A percentile compares a stretch with the other conserved stretches of the same genome.
Conservation (phyloP, 2,888 invertebrate species). For the Sclerodermus sp. region DNA sequence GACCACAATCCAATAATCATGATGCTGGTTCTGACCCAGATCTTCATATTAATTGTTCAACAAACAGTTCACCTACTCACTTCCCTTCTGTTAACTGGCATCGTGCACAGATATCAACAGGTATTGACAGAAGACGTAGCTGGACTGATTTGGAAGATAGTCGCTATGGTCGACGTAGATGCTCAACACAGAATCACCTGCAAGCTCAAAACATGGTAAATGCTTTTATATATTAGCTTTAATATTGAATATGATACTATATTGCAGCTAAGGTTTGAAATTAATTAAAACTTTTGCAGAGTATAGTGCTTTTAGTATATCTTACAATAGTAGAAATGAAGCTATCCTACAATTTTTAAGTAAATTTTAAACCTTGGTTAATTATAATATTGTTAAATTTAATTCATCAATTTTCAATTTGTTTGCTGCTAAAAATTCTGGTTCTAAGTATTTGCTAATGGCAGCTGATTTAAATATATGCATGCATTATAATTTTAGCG, state of each 20-base stretch:
- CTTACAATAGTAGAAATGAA: no score
- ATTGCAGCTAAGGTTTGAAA: no score
- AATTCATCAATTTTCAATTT: neutral
- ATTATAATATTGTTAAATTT: neutral
- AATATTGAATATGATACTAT: no score
- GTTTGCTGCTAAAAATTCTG: neutral
- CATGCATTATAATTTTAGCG: conserved; percentile 35
- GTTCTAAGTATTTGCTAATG: neutral
- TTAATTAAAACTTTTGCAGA: no score
- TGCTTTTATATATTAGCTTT: conserved; percentile 10
- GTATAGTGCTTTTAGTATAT: no score
- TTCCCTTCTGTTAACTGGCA: conserved; percentile 49
- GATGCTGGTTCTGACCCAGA: conserved; percentile 61
- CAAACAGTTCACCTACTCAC: conserved; percentile 60
- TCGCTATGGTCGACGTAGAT: conserved; percentile 44
- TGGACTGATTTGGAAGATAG: conserved; percentile 84
- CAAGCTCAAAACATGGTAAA: conserved; percentile 54
- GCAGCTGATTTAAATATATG: neutral
- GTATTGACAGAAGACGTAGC: conserved; percentile 71
- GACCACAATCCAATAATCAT: conserved; percentile 58
- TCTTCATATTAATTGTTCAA: conserved; percentile 57
- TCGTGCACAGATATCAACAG: conserved; percentile 60
- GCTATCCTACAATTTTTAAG: no score
- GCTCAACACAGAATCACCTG: conserved; percentile 49
- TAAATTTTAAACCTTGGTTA: neutral